These are phyloP conservation scores for Ruditapes philippinarum DNA, from an alignment of 1,140 invertebrate species.

Conservation along the genomic window DNA sequence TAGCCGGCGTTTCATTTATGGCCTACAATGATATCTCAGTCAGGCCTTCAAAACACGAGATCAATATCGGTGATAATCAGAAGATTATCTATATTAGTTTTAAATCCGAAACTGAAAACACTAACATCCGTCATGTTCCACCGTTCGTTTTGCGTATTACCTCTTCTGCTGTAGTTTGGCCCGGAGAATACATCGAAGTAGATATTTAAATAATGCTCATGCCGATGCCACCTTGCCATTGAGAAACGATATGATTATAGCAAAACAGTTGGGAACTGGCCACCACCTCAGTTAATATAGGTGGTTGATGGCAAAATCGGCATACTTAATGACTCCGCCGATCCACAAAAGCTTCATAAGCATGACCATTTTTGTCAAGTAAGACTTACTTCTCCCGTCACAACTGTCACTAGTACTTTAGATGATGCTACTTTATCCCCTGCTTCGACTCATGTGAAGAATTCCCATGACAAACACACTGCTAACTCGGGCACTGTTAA, in stretches of 20 bases:
- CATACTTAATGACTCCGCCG: neutral
- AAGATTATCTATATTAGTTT: neutral
- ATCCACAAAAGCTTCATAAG: neutral
- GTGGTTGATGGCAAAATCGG: neutral
- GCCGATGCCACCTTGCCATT: slow-evolving; percentile 10
- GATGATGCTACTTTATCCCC: neutral
- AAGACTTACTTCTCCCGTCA: neutral
- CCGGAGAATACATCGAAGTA: slow-evolving; percentile 60
- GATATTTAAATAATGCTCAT: neutral
- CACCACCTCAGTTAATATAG: neutral
- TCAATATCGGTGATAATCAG: slow-evolving; percentile 2
- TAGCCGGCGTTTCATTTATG: slow-evolving; percentile 61
- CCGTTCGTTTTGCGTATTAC: neutral
- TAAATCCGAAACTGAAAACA: neutral
- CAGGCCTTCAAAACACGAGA: slow-evolving; percentile 50
- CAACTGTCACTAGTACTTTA: neutral
- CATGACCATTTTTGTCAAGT: slow-evolving; percentile 42
- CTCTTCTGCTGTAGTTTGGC: slow-evolving; percentile 30
- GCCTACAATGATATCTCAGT: slow-evolving; percentile 58
- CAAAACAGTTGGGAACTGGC: neutral
- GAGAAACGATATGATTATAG: slow-evolving; percentile 28
- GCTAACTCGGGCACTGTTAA: neutral
- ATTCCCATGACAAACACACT: neutral
- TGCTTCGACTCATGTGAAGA: neutral
- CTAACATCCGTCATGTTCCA: neutral